Evolutionary conservation across 2,888 invertebrate genomes (phyloP).

Genomic region (Sicus ferrugineus): DNA sequence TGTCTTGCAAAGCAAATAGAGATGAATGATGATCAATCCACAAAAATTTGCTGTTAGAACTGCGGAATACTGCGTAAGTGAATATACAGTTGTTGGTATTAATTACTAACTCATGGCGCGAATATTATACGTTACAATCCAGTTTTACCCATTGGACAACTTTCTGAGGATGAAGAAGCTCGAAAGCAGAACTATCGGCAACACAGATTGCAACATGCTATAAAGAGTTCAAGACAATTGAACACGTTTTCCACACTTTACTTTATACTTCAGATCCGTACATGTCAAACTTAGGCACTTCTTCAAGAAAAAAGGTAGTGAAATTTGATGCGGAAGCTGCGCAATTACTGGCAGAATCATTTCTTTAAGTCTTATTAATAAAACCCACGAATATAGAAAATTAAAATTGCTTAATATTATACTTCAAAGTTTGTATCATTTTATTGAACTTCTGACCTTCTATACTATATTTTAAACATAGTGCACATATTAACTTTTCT

Average conservation of each 20-base stretch:
- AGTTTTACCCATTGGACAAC: constrained; percentile 19
- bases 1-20: too few species aligned
- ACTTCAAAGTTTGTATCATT: too few species aligned
- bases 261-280: constrained; percentile 19
- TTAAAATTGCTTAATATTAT: too few species aligned
- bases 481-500: too few species aligned
- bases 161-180: constrained; percentile 31
- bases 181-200: constrained; percentile 21
- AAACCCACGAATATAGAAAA: too few species aligned
- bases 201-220: constrained; percentile 5
- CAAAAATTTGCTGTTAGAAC: constrained; percentile 16
- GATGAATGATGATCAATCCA: too few species aligned
- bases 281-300: constrained; percentile 9
- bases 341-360: not conserved
- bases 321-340: constrained; percentile 3
- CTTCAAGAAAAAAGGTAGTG: too few species aligned
- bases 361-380: not conserved
- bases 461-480: too few species aligned
- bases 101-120: constrained; percentile 14
- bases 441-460: too few species aligned
- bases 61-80: constrained; percentile 14
- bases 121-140: constrained; percentile 9
- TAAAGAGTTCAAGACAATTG: constrained; percentile 19
- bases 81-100: constrained; percentile 26
- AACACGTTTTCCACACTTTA: constrained; percentile 25